These are phyloP conservation scores for Centropristis striata DNA, from an alignment of 2,113 vertebrate species.

Conservation along the genomic window DNA sequence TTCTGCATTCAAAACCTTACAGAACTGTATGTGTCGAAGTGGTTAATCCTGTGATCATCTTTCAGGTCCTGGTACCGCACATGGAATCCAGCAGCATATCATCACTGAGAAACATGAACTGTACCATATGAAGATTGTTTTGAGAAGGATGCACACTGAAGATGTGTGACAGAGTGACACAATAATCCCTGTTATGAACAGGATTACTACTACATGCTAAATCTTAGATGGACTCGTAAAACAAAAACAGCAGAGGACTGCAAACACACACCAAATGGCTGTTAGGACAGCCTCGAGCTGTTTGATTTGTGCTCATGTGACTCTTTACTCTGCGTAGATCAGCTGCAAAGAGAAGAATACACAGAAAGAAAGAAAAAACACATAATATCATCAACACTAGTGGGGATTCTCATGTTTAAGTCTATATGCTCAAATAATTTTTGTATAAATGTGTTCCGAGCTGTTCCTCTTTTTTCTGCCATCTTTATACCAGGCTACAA, in stretches of 20 bases:
- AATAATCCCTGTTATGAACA: conserved; percentile 1
- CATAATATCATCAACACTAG: neutral
- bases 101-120: conserved; percentile 76
- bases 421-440: neutral
- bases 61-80: conserved; percentile 84
- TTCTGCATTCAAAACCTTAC: too few species aligned
- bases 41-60: conserved; percentile 3
- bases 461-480: conserved; percentile 8
- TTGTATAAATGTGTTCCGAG: neutral
- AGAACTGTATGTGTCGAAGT: too few species aligned
- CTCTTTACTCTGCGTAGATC: conserved; percentile 20
- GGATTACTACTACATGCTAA: conserved; percentile 22
- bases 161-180: neutral
- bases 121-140: conserved; percentile 22
- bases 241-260: conserved; percentile 6
- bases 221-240: neutral
- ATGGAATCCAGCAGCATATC: conserved; percentile 81
- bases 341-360: conserved; percentile 40
- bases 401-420: neutral
- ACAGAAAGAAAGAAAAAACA: neutral
- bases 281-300: conserved; percentile 30
- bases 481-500: neutral
- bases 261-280: conserved; percentile 2
- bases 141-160: conserved; percentile 38
- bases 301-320: conserved; percentile 43